Conservation (phyloP, 2,888 invertebrate genomes). For the Plebejus anna region DNA sequence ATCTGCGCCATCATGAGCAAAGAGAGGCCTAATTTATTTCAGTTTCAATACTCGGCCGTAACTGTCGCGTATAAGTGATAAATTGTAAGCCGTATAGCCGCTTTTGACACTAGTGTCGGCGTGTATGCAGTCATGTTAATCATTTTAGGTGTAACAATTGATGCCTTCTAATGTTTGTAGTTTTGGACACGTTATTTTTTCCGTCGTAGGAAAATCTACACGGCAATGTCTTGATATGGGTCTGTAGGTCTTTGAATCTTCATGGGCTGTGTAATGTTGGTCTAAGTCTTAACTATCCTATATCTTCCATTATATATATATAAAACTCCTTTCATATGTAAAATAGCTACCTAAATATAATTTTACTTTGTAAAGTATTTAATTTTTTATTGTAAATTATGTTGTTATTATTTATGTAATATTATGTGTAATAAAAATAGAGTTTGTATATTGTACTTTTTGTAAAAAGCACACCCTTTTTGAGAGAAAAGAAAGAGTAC, state of each 20-base stretch:
- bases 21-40: too few species aligned
- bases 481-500: neutral
- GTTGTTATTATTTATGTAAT: neutral
- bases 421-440: conserved; percentile 9
- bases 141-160: neutral
- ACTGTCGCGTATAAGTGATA: too few species aligned
- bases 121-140: neutral
- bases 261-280: neutral
- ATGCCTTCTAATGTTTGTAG: neutral
- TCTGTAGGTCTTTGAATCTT: neutral
- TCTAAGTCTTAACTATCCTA: conserved; percentile 3
- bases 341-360: conserved; percentile 5
- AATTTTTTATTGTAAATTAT: neutral
- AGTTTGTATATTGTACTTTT: neutral
- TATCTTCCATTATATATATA: conserved; percentile 1
- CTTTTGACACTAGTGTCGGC: neutral
- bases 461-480: neutral
- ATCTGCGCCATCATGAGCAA: too few species aligned
- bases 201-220: conserved; percentile 1
- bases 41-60: too few species aligned
- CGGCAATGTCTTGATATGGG: conserved; percentile 8
- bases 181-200: conserved; percentile 15
- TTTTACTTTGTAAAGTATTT: conserved; percentile 4
- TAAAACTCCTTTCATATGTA: neutral
- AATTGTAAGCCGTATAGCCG: neutral